These are phyloP conservation scores for Nannospalax galili DNA, from an alignment of 2,113 vertebrate species.

Conservation along the genomic window DNA sequence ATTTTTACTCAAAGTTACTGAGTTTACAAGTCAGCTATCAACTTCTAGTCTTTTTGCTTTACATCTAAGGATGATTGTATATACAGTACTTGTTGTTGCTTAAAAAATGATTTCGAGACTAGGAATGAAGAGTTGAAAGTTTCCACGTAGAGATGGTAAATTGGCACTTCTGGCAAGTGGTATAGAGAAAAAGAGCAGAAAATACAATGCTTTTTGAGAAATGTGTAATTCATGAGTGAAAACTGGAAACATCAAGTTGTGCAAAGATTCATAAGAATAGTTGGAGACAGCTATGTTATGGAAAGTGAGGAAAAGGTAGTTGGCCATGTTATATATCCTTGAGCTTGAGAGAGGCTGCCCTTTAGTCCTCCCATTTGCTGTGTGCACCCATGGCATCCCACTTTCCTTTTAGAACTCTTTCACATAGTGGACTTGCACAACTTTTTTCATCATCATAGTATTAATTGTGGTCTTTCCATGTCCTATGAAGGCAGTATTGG, in stretches of 20 bases:
- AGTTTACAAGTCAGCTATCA: neutral
- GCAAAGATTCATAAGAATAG: neutral
- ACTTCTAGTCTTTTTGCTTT: slow-evolving; percentile 4
- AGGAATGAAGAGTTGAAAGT: slow-evolving; percentile 29
- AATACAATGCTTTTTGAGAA: neutral
- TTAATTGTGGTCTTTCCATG: neutral
- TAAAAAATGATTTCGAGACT: neutral
- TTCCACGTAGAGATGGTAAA: neutral
- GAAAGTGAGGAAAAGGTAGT: neutral
- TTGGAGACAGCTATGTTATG: neutral
- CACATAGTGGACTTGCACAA: neutral
- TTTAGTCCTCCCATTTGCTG: neutral
- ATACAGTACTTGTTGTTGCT: neutral
- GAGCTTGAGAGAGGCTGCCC: neutral
- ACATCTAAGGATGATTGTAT: neutral
- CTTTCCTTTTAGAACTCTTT: neutral
- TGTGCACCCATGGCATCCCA: neutral
- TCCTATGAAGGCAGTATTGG: neutral
- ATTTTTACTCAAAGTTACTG: neutral
- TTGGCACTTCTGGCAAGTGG: neutral
- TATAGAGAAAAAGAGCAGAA: neutral
- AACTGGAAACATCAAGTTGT: neutral
- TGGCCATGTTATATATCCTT: neutral
- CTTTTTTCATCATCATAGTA: neutral
- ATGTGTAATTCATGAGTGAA: neutral